Percentiles rank a stretch among this genome's conserved stretches.
Conservation (phyloP, 2,797 vertebrate genomes). For the Scolopax bukidnonensis region DNA sequence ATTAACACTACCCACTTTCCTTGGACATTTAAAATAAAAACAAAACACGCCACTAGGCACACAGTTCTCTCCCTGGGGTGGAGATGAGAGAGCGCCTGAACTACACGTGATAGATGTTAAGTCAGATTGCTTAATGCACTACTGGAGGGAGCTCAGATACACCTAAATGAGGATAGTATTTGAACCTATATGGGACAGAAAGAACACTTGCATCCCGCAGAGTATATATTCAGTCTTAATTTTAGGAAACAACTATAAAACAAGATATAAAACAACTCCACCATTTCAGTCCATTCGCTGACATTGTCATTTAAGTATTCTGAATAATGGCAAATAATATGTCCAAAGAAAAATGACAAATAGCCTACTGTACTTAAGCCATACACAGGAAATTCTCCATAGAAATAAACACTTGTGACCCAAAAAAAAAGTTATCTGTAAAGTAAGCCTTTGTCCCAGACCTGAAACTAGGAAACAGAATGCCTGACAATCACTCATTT, state of each 20-base stretch:
- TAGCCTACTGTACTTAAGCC: not conserved
- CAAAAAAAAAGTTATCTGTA: not conserved
- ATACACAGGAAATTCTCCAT: not conserved
- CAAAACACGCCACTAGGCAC: slow-evolving; percentile 50
- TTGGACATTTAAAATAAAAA: slow-evolving; percentile 63
- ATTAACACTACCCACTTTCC: slow-evolving; percentile 52
- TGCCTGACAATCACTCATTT: not conserved
- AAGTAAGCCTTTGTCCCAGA: not conserved
- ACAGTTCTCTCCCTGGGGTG: slow-evolving; percentile 59
- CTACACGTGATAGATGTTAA: slow-evolving; percentile 55
- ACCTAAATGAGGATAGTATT: slow-evolving; percentile 26
- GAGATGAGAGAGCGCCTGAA: slow-evolving; percentile 42
- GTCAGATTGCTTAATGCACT: slow-evolving; percentile 50
- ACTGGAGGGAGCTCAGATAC: slow-evolving; percentile 38
- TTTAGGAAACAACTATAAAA: not conserved
- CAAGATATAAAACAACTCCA: not conserved
- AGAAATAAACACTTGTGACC: not conserved
- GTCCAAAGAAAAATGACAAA: not conserved
- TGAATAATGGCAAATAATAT: not conserved
- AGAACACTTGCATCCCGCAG: not conserved
- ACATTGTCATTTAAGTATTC: not conserved
- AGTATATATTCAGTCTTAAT: not conserved
- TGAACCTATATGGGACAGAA: not conserved
- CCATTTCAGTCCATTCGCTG: not conserved
- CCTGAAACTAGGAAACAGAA: not conserved